A percentile compares a stretch with the other conserved stretches of the same genome.
phyloP scores from a whole-genome alignment of 2,797 vertebrate genomes.

The Philypnodon macrostomus region DNA sequence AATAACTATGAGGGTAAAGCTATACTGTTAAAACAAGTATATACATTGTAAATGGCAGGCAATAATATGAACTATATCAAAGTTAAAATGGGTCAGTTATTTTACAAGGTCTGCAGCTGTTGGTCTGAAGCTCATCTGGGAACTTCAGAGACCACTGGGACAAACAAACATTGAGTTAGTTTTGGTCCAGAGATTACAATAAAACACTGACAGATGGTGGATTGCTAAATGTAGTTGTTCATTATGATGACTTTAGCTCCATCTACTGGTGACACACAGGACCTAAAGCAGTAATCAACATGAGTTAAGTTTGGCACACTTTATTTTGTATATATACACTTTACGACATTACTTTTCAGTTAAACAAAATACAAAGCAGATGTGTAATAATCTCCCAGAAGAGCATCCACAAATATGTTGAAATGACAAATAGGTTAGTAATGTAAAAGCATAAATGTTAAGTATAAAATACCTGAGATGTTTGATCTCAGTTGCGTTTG shows the following conservation, averaged over 20 bases:
- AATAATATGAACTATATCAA: background rate
- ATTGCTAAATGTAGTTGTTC: background rate
- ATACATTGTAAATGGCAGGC: background rate
- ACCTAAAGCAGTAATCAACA: background rate
- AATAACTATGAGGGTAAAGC: too few species aligned
- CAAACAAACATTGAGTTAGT: background rate
- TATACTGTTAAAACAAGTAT: too few species aligned
- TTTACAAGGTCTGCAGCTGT: slow-evolving; percentile 19
- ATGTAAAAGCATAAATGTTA: slow-evolving; percentile 18
- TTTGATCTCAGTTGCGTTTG: background rate
- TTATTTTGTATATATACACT: slow-evolving; percentile 56
- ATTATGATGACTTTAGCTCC: slow-evolving; percentile 42
- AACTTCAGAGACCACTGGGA: slow-evolving; percentile 8
- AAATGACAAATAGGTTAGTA: slow-evolving; percentile 29
- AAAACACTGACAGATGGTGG: background rate
- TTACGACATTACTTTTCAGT: slow-evolving; percentile 54
- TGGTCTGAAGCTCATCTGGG: slow-evolving; percentile 1
- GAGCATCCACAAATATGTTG: slow-evolving; percentile 25
- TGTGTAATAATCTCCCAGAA: slow-evolving; percentile 45
- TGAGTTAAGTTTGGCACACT: background rate
- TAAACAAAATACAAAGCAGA: slow-evolving; percentile 56
- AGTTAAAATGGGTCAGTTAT: slow-evolving; percentile 10
- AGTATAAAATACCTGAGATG: slow-evolving; percentile 8
- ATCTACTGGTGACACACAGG: slow-evolving; percentile 47
- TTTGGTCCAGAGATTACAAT: background rate